A percentile compares a stretch with the other conserved stretches of the same genome.
phyloP scores from a whole-genome alignment of 2,888 invertebrate species.

The Alviniconcha strummeri region DNA sequence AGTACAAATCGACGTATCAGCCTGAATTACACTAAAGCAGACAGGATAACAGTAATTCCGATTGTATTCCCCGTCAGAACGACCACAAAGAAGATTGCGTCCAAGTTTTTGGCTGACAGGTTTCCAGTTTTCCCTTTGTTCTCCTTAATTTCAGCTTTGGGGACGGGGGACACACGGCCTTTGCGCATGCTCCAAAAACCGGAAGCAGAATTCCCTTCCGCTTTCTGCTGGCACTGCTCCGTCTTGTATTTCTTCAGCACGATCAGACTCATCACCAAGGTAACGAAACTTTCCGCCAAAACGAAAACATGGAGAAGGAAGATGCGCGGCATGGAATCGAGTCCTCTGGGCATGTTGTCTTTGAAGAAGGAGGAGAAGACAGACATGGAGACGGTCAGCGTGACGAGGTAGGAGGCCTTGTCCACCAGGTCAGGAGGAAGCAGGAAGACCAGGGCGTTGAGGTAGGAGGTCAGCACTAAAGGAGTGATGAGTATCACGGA shows the following conservation, averaged over 20 bases:
- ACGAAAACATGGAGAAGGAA: not conserved
- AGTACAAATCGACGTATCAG: no score
- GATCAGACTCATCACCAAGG: not conserved
- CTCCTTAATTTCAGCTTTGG: not conserved
- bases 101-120: not conserved
- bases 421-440: constrained; percentile 15
- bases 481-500: not conserved
- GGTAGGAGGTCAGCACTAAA: not conserved
- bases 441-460: constrained; percentile 11
- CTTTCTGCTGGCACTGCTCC: not conserved
- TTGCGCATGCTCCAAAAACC: not conserved
- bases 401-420: constrained; percentile 17
- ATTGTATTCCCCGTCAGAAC: not conserved
- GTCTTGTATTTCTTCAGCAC: not conserved
- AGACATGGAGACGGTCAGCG: constrained; percentile 14
- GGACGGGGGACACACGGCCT: not conserved
- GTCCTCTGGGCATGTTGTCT: constrained; percentile 12
- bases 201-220: not conserved
- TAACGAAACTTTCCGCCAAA: not conserved
- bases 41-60: not conserved
- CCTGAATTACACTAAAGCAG: no score
- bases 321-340: not conserved
- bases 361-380: constrained; percentile 3
- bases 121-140: not conserved
- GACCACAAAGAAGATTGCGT: not conserved